Conservation (phyloP, 1,140 invertebrate species). For the Steinernema feltiae region DNA sequence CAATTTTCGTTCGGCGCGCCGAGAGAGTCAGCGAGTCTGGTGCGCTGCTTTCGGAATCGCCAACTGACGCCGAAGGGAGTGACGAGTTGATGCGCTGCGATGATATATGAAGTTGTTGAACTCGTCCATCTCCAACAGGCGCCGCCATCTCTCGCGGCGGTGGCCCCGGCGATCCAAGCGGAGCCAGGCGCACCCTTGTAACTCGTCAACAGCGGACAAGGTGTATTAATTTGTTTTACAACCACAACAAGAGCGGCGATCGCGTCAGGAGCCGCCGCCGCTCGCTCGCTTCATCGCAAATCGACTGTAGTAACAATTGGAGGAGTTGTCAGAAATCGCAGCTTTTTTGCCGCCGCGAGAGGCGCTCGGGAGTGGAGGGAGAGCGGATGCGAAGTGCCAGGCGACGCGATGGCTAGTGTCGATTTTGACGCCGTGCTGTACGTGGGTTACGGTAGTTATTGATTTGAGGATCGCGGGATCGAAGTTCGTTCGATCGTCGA, state of each 20-base stretch:
- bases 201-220: slow-evolving; percentile 13
- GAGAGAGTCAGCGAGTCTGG: background rate
- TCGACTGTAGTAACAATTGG: slow-evolving; percentile 13
- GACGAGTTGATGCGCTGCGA: slow-evolving; percentile 10
- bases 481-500: too few species aligned
- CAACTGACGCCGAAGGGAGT: background rate
- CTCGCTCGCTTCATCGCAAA: background rate
- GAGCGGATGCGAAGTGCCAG: slow-evolving; percentile 2
- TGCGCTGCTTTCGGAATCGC: background rate
- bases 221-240: slow-evolving; percentile 15
- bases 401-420: background rate
- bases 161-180: background rate
- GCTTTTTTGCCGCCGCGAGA: background rate
- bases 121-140: background rate
- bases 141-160: background rate
- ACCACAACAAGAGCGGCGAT: slow-evolving; percentile 6
- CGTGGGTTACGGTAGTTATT: background rate
- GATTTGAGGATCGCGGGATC: background rate
- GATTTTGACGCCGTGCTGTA: background rate
- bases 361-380: background rate
- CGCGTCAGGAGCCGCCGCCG: background rate
- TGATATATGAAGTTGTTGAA: slow-evolving; percentile 13
- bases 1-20: background rate
- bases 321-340: slow-evolving; percentile 10
- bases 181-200: background rate